Conservation (phyloP, 2,888 invertebrate species). For the Pterobdella sp. region DNA sequence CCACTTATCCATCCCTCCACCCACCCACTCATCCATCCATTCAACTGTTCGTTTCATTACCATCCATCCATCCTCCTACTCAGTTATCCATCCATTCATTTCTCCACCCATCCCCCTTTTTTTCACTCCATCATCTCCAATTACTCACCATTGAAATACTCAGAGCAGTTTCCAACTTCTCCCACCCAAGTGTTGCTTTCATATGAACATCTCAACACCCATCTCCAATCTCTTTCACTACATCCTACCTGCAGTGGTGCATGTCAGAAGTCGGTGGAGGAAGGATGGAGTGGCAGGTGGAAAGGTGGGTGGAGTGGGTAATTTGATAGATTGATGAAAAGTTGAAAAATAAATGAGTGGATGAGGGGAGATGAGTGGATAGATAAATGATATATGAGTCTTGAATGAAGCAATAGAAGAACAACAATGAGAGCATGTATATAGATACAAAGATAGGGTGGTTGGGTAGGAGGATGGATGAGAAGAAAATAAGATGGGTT, state of each 20-base stretch:
- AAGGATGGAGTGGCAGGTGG: background rate
- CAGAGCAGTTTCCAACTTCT: slow-evolving; percentile 24
- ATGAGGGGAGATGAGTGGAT: slow-evolving; percentile 21
- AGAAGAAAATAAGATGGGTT: too few species aligned
- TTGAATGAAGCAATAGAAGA: too few species aligned
- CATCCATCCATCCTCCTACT: background rate
- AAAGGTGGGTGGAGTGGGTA: slow-evolving; percentile 4
- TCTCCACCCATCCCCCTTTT: background rate
- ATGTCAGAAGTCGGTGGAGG: too few species aligned
- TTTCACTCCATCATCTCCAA: background rate
- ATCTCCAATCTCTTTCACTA: slow-evolving; percentile 18
- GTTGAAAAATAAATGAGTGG: too few species aligned
- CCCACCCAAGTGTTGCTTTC: slow-evolving; percentile 25
- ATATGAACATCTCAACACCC: slow-evolving; percentile 21
- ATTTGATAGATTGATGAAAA: too few species aligned
- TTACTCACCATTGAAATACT: slow-evolving; percentile 12
- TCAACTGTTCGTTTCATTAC: too few species aligned
- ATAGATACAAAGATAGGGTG: slow-evolving; percentile 25
- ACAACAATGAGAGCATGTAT: too few species aligned
- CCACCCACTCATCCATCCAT: background rate
- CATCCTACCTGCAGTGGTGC: slow-evolving; percentile 20
- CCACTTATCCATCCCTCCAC: too few species aligned
- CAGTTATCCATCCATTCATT: background rate
- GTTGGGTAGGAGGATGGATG: too few species aligned
- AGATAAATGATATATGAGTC: slow-evolving; percentile 15